Evolutionary conservation across 2,888 invertebrate genomes (phyloP).

Genomic region (Agonopterix subpropinquella): DNA sequence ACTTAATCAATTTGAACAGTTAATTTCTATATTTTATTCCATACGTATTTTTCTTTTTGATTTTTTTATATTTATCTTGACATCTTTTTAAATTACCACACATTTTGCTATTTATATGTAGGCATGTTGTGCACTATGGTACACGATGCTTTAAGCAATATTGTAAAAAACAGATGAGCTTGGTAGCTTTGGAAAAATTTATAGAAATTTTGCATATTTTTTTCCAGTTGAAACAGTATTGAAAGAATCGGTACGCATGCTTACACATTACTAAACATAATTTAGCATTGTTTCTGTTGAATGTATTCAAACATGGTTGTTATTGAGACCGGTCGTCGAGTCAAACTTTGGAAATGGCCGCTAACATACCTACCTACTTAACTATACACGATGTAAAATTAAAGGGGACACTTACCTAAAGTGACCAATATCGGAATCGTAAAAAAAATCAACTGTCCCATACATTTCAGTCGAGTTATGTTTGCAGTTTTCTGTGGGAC

Average conservation of each 20-base stretch:
- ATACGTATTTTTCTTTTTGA: slow-evolving; percentile 40
- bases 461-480: too few species aligned
- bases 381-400: too few species aligned
- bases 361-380: too few species aligned
- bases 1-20: slow-evolving; percentile 38
- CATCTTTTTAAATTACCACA: slow-evolving; percentile 38
- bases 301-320: too few species aligned
- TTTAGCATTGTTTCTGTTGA: too few species aligned
- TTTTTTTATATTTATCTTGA: slow-evolving; percentile 25
- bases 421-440: too few species aligned
- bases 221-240: slow-evolving; percentile 57
- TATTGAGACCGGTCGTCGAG: too few species aligned
- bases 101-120: slow-evolving; percentile 45
- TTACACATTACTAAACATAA: too few species aligned
- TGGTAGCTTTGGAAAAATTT: slow-evolving; percentile 18
- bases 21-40: slow-evolving; percentile 55
- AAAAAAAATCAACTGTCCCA: too few species aligned
- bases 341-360: too few species aligned
- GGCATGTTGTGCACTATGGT: slow-evolving; percentile 58
- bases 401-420: too few species aligned
- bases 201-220: slow-evolving; percentile 41
- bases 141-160: slow-evolving; percentile 42
- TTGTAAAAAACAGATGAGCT: slow-evolving; percentile 25
- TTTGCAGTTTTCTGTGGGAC: too few species aligned
- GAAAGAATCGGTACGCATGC: slow-evolving; percentile 66